Evolutionary conservation across 1,140 invertebrate species (phyloP).

Genomic region (Mya arenaria): DNA sequence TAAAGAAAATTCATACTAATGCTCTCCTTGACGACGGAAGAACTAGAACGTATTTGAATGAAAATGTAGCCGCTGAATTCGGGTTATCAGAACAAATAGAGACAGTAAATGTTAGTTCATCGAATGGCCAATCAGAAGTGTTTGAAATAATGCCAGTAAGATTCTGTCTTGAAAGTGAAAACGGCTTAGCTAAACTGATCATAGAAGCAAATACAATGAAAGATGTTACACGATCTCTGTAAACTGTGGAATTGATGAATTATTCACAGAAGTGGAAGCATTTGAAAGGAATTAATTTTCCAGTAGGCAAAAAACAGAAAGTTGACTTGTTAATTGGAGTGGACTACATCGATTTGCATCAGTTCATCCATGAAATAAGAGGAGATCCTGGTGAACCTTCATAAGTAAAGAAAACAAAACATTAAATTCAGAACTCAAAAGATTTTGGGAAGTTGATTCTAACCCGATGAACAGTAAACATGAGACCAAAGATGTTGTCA

Average conservation of each 20-base stretch:
- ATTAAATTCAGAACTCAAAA: not conserved
- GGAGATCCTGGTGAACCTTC: constrained; percentile 16
- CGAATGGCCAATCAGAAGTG: constrained; percentile 48
- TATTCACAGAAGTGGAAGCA: not conserved
- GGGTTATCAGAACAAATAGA: constrained; percentile 43
- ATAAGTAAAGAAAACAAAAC: not conserved
- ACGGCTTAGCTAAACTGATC: not conserved
- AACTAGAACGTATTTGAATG: constrained; percentile 53
- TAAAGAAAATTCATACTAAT: constrained; percentile 25
- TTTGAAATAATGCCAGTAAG: constrained; percentile 59
- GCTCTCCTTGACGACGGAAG: constrained; percentile 57
- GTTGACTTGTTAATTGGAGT: not conserved
- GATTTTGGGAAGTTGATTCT: not conserved
- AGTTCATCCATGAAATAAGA: not conserved
- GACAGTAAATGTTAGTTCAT: constrained; percentile 38
- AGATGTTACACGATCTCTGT: constrained; percentile 41
- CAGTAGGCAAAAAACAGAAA: not conserved
- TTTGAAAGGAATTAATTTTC: constrained; percentile 43
- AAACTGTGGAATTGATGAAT: constrained; percentile 43
- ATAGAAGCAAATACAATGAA: constrained; percentile 33
- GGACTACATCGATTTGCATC: not conserved
- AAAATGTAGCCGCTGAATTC: constrained; percentile 49
- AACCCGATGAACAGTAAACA: not conserved
- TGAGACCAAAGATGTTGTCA: not conserved
- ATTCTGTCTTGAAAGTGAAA: constrained; percentile 20